Evolutionary conservation across 2,797 vertebrate species (phyloP).

Genomic region (Anguilla megastoma): DNA sequence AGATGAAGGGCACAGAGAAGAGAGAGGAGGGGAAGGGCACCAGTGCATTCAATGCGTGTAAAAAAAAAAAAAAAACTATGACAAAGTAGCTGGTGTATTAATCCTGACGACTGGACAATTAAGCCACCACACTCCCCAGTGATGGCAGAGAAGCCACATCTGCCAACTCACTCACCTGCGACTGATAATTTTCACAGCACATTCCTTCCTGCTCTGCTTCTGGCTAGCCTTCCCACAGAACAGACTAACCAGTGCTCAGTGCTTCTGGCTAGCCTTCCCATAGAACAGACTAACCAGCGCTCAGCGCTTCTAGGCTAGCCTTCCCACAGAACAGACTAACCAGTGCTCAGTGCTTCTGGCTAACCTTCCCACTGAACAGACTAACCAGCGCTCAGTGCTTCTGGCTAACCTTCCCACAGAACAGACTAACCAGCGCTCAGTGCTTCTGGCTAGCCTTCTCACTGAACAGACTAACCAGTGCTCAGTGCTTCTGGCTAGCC

Average conservation of each 20-base stretch:
- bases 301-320: too few species aligned
- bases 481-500: background rate
- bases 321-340: too few species aligned
- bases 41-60: background rate
- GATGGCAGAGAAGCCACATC: slow-evolving; percentile 9
- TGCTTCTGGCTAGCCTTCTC: too few species aligned
- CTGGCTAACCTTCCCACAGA: too few species aligned
- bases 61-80: background rate
- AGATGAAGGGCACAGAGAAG: background rate
- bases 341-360: too few species aligned
- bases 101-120: slow-evolving; percentile 13
- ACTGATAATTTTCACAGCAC: background rate
- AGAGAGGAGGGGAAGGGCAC: background rate
- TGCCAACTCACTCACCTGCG: slow-evolving; percentile 13
- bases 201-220: background rate
- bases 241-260: too few species aligned
- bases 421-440: too few species aligned
- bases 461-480: background rate
- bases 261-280: too few species aligned
- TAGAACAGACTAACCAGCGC: too few species aligned
- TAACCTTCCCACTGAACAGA: too few species aligned
- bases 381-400: too few species aligned
- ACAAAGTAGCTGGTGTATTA: slow-evolving; percentile 15
- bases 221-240: background rate
- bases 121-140: background rate